Evolutionary conservation across 2,113 vertebrate species (phyloP).

Genomic region (Serinus canaria): DNA sequence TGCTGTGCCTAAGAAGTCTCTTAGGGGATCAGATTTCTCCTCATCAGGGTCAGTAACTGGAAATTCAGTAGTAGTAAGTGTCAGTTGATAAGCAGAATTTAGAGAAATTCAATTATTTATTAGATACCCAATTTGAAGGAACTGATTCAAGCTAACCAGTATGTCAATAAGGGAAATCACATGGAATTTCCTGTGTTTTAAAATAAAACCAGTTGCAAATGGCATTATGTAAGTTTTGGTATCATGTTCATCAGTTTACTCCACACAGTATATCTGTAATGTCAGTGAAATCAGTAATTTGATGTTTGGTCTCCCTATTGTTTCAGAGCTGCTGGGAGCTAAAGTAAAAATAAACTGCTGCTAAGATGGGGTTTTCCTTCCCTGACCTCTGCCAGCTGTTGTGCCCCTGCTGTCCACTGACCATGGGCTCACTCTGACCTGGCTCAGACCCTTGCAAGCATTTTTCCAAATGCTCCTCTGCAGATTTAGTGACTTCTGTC

Average conservation of each 20-base stretch:
- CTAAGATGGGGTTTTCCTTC: not conserved
- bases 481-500: not conserved
- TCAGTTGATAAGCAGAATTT: constrained; percentile 3
- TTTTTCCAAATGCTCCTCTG: not conserved
- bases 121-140: not conserved
- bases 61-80: not conserved
- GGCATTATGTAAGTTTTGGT: not conserved
- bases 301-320: not conserved
- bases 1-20: not conserved
- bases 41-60: not conserved
- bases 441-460: not conserved
- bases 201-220: not conserved
- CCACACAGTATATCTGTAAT: not conserved
- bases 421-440: not conserved
- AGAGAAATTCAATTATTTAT: constrained; percentile 22
- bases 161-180: not conserved
- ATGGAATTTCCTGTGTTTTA: not conserved
- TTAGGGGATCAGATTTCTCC: not conserved
- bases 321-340: not conserved
- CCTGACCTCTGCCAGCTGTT: not conserved
- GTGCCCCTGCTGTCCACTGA: not conserved
- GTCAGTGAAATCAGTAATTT: not conserved
- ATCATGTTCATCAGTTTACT: not conserved
- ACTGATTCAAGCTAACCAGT: not conserved
- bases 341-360: not conserved